A percentile compares a stretch with the other conserved stretches of the same genome.
These are phyloP conservation scores for Papio anubis DNA, from an alignment of 2,113 vertebrate genomes.

Conservation along the genomic window DNA sequence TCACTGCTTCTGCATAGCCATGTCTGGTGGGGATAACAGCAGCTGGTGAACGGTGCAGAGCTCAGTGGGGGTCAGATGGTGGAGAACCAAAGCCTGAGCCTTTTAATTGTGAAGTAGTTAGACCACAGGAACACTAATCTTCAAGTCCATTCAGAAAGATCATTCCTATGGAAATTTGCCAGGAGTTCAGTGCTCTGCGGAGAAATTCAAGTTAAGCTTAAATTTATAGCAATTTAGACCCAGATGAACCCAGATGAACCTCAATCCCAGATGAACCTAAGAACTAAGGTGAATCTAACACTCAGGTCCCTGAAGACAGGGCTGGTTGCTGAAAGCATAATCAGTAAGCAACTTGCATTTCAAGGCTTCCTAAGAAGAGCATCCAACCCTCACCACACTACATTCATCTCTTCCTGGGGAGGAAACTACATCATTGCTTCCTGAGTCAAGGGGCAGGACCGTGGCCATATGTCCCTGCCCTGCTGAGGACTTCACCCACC, in stretches of 20 bases:
- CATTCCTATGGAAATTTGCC: slow-evolving; percentile 68
- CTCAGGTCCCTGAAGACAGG: neutral
- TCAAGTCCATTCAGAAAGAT: slow-evolving; percentile 68
- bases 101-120: slow-evolving; percentile 70
- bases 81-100: slow-evolving; percentile 51
- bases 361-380: neutral
- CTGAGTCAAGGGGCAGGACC: neutral
- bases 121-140: slow-evolving; percentile 57
- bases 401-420: neutral
- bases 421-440: neutral
- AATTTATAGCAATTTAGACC: slow-evolving; percentile 70
- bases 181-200: slow-evolving; percentile 71
- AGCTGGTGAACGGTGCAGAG: slow-evolving; percentile 52
- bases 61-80: slow-evolving; percentile 59
- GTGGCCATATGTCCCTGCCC: neutral
- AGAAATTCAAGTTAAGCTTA: slow-evolving; percentile 72
- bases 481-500: neutral
- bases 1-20: neutral
- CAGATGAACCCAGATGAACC: slow-evolving; percentile 47
- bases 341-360: neutral
- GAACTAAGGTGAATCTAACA: slow-evolving; percentile 50
- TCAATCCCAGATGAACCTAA: slow-evolving; percentile 51
- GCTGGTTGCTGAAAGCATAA: neutral
- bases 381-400: neutral
- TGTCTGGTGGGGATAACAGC: slow-evolving; percentile 5